These are phyloP conservation scores for Epistrophe grossulariae DNA, from an alignment of 2,888 invertebrate genomes.

Conservation along the genomic window DNA sequence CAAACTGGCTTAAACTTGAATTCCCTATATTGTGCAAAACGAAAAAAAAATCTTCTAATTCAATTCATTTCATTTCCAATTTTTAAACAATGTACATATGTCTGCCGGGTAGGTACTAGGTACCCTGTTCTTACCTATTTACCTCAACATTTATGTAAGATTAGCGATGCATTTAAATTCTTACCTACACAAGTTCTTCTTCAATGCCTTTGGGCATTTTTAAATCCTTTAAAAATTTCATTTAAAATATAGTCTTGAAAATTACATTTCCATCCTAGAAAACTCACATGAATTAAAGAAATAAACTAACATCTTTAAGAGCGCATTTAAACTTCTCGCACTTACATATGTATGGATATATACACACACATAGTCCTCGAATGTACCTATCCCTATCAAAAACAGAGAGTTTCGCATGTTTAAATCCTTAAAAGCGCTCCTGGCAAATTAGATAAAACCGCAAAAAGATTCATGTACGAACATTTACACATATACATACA, in stretches of 20 bases:
- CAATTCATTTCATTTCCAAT: too few species aligned
- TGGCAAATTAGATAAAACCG: conserved; percentile 72
- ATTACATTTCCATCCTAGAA: neutral
- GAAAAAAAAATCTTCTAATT: too few species aligned
- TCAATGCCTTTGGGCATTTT: neutral
- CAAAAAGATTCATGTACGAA: conserved; percentile 66
- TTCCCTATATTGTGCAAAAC: too few species aligned
- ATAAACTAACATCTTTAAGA: neutral
- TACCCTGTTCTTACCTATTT: too few species aligned
- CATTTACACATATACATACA: too few species aligned
- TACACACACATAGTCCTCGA: neutral
- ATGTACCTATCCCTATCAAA: conserved; percentile 4
- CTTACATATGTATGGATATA: too few species aligned
- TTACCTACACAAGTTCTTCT: neutral
- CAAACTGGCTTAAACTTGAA: too few species aligned
- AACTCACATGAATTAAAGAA: neutral
- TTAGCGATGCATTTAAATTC: neutral
- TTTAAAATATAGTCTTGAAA: neutral
- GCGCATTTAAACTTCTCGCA: neutral
- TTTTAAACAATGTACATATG: too few species aligned
- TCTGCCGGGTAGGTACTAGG: too few species aligned
- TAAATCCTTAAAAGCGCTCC: conserved; percentile 66
- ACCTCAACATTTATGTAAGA: too few species aligned
- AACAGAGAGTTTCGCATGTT: conserved; percentile 48
- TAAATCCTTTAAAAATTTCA: neutral